Evolutionary conservation across 1,140 invertebrate genomes (phyloP), one percentile per base, ranked within the genome.

Genomic region (Drosophila biarmipes): DNA sequence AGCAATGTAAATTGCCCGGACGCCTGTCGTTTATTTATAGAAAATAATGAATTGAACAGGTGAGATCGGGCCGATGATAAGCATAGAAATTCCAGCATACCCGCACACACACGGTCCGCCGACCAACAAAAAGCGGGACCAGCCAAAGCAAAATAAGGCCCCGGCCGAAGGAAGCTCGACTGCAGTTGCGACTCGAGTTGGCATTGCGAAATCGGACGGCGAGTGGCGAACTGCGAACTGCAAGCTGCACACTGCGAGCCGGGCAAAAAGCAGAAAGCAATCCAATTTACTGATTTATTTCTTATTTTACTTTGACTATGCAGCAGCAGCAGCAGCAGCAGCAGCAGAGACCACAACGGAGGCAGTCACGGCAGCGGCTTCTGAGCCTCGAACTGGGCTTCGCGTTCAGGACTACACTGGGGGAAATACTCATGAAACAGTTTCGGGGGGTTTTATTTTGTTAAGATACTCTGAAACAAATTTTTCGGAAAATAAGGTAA

Each of bases 241-340:
- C 40, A 19, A 42, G 19, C 34, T 35, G 55, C 62, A 17, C 29
- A 24, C 57, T 49, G 57, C 27, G 56, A 73, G 67, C 73, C 61
- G 63, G 68, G 68, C 63, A 63, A 67, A 67, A 67, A 67, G 84
- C 80, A 87, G 53, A 87, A 89, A 87, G 82, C 82, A 87, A 87
- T 87, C 82, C 84, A 89, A 89, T 89, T 89, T 89, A 89, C 84
- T 89, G 84, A 89, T 89, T 89, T 89, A 89, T 89, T 89, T 89
- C 84, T 89, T 89, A 89, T 89, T 89, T 89, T 89, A 89, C 84
- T 87, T 87, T 89, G 79, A 84, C 84, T 89, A 82, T 82, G 72
- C 82, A 87, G 67, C 80, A 74, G 34, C 72, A 56, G 54, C 59
- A 59, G 40, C 73, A 57, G 29, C 29, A 29, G 48, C 51, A 57